These are phyloP conservation scores for Empidonax alnorum DNA, from an alignment of 2,113 vertebrate genomes.

Conservation along the genomic window DNA sequence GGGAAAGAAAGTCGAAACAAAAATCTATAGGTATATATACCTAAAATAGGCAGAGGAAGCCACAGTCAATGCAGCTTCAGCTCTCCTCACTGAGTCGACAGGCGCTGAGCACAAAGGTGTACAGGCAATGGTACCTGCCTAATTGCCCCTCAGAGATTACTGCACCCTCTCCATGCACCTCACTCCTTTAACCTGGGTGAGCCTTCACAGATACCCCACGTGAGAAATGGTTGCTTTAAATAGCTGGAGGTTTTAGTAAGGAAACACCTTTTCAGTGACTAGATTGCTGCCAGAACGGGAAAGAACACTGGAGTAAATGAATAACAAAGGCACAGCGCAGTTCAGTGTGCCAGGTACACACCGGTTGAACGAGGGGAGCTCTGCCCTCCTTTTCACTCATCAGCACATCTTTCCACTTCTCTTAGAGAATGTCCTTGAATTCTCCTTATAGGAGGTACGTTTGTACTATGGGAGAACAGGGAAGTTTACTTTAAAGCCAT, in stretches of 20 bases:
- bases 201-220: background rate
- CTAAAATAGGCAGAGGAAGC: background rate
- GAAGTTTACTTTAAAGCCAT: background rate
- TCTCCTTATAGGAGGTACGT: background rate
- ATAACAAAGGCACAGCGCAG: background rate
- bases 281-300: background rate
- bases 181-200: background rate
- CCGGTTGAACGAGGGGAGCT: background rate
- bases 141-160: background rate
- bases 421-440: background rate
- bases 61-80: background rate
- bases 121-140: background rate
- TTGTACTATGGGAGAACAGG: background rate
- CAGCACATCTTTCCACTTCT: background rate
- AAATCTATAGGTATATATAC: background rate
- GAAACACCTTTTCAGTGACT: background rate
- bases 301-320: background rate
- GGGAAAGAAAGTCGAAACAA: background rate
- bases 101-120: background rate
- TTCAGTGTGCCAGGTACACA: rapidly evolving
- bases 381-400: background rate
- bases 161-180: background rate
- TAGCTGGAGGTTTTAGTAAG: background rate
- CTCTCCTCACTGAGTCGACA: background rate
- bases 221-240: background rate